A percentile compares a stretch with the other conserved stretches of the same genome.
phyloP scores from a whole-genome alignment of 2,888 invertebrate genomes.

The Gonocerus acuteangulatus region DNA sequence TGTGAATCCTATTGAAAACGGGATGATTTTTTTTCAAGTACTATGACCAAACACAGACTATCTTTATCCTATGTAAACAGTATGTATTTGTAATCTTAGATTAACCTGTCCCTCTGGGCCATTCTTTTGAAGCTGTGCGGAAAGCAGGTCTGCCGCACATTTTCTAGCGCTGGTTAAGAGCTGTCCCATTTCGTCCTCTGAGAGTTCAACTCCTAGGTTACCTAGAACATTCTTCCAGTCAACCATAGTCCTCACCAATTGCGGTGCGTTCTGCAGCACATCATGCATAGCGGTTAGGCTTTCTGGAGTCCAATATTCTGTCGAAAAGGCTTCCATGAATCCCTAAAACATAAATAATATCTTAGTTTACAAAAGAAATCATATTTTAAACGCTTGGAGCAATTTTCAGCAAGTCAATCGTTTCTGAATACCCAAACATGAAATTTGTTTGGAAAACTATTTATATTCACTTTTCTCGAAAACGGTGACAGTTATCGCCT shows the following conservation, averaged over 20 bases:
- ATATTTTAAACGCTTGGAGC: not conserved
- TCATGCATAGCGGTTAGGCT: constrained; percentile 30
- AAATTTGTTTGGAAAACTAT: no score
- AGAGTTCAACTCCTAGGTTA: constrained; percentile 24
- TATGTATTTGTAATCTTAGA: no score
- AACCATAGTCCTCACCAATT: constrained; percentile 18
- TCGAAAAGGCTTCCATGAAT: constrained; percentile 25
- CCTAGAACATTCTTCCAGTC: constrained; percentile 28
- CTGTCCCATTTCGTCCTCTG: constrained; percentile 21
- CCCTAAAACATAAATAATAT: constrained; percentile 1
- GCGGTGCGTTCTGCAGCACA: constrained; percentile 24
- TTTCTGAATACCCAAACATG: no score
- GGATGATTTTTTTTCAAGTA: no score
- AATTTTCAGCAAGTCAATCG: no score
- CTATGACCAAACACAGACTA: no score
- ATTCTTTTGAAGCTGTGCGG: constrained; percentile 23
- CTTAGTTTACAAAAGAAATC: not conserved
- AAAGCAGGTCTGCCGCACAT: constrained; percentile 23
- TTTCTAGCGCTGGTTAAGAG: constrained; percentile 21
- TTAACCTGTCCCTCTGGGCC: constrained; percentile 9
- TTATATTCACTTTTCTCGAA: no score
- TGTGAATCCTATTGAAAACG: no score
- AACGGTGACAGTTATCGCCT: no score
- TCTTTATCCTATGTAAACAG: no score
- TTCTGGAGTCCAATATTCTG: constrained; percentile 28